Conservation (phyloP, 2,888 invertebrate genomes). For the Mythimna pallens region DNA sequence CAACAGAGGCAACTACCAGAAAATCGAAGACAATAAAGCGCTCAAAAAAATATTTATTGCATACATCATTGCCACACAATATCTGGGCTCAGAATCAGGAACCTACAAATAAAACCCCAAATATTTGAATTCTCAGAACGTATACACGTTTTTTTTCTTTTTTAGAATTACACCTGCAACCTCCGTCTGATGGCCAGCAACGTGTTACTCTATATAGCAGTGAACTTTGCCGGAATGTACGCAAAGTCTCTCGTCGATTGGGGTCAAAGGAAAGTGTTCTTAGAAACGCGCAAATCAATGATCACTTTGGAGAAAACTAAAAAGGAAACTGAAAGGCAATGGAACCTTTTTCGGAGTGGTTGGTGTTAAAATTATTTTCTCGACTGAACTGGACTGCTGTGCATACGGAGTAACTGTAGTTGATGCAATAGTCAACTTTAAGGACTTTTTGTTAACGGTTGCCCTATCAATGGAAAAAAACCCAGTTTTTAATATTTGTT, state of each 20-base stretch:
- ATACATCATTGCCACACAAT: background rate
- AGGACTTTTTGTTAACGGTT: too few species aligned
- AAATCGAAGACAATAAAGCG: background rate
- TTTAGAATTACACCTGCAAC: conserved; percentile 88
- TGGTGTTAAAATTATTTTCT: conserved; percentile 61
- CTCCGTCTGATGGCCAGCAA: conserved; percentile 93
- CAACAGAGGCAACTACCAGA: background rate
- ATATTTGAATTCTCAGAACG: too few species aligned
- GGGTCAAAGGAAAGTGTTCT: conserved; percentile 97
- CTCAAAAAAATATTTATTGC: background rate
- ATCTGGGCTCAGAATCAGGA: background rate
- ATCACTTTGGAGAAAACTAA: conserved; percentile 96
- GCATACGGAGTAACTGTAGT: too few species aligned
- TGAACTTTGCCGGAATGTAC: conserved; percentile 98
- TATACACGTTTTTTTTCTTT: background rate
- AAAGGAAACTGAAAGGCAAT: conserved; percentile 97
- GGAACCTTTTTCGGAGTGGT: conserved; percentile 96
- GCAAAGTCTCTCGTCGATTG: conserved; percentile 98
- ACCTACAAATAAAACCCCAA: background rate
- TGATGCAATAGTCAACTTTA: too few species aligned
- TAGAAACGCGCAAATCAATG: conserved; percentile 98
- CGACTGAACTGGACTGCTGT: too few species aligned
- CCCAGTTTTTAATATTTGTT: too few species aligned
- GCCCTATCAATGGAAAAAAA: too few species aligned
- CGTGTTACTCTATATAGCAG: conserved; percentile 94